Base-by-base conservation (phyloP, 2,113 vertebrate genomes). In the Menidia beryllina region DNA sequence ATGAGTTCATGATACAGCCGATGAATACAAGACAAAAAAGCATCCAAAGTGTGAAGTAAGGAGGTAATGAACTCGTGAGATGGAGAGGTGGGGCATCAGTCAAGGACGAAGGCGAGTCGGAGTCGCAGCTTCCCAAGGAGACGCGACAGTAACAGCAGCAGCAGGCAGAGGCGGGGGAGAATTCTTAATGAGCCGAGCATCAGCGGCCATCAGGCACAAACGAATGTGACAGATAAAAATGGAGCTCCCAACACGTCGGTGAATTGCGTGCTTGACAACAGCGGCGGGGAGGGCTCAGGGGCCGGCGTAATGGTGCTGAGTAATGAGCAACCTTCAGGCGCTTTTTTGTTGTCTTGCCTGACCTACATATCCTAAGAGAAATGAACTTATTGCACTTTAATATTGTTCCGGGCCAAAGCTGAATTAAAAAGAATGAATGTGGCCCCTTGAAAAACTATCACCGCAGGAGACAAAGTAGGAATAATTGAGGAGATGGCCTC, bases 221-320 rank as follows among this genome's bases (percentile, higher is more conserved):
- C 49, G 38, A 88, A 88, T 81, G 85, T 85, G 89, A 89, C 89
- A 76, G 82, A 69, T 88, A 85, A 79, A 88, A 83, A 86, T 82
- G 81, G 79, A 88, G 65, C 69, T 47, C 24, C 30, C 38, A 76
- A 83, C 78, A 71, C 74, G 34, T 51, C 14, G 65, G 60, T 51
- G 72, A 69, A 72, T 59, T 62, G 81, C 66, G 68, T 47, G 72
- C 71, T 77, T 55, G 70, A 55, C 61, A 65, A 62, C 45, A 41
- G 61, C 12, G 63, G 48, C 13, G 49, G 38, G 65, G 61, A 69
- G 67, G 53, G 72, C 56, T 72, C 21, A 23, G 41, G 48, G 38
- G 51, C 65, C 27, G 36, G 65, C 43, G 47, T 61, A 79, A 55
- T 0, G 9, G 64, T 53, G 30, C 39, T 4, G 65, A 77, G 77